Conservation (phyloP, 2,888 invertebrate species). For the Arge pagana region DNA sequence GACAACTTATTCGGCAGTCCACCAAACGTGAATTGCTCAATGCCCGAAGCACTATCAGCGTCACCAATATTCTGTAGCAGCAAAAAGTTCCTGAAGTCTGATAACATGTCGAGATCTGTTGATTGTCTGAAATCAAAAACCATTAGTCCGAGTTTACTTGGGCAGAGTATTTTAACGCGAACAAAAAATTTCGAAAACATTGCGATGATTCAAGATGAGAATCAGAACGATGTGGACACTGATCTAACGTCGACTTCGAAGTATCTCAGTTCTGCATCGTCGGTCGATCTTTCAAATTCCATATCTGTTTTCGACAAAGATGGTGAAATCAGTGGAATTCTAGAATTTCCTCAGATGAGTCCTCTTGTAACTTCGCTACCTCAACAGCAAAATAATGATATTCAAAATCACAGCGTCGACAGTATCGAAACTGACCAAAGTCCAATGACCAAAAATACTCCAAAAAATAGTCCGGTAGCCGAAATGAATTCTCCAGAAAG, state of each 20-base stretch:
- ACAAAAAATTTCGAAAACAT: constrained; percentile 39
- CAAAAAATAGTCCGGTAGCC: too few species aligned
- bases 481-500: too few species aligned
- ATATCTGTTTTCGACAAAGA: constrained; percentile 1
- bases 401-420: too few species aligned
- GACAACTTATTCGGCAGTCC: constrained; percentile 33
- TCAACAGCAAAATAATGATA: too few species aligned
- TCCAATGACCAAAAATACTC: too few species aligned
- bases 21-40: constrained; percentile 32
- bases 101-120: constrained; percentile 32
- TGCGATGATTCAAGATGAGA: constrained; percentile 35
- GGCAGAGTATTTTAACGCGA: constrained; percentile 26
- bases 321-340: constrained; percentile 13
- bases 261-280: background rate
- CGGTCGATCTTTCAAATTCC: constrained; percentile 2
- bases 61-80: constrained; percentile 4
- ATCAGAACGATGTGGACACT: constrained; percentile 32
- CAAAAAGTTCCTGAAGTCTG: background rate
- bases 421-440: too few species aligned
- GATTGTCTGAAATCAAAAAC: constrained; percentile 23
- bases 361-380: too few species aligned
- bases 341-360: constrained; percentile 10
- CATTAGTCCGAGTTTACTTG: constrained; percentile 4
- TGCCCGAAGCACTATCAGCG: constrained; percentile 28
- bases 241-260: constrained; percentile 15